These are phyloP conservation scores for Melanaphis sacchari DNA, from an alignment of 1,140 invertebrate species.

Conservation along the genomic window DNA sequence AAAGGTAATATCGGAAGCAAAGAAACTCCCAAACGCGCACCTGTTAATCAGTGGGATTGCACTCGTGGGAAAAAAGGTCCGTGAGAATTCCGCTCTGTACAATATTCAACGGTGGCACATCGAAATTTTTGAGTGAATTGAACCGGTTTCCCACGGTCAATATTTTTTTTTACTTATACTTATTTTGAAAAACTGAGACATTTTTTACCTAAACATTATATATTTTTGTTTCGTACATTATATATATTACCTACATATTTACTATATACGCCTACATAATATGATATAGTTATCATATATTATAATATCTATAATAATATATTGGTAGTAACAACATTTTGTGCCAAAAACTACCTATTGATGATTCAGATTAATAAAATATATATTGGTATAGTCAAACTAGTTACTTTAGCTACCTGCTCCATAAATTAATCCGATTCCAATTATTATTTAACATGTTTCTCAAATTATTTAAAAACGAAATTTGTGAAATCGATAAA, in stretches of 20 bases:
- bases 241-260: background rate
- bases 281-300: background rate
- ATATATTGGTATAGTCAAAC: background rate
- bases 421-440: no score
- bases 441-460: no score
- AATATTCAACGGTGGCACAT: constrained; percentile 52
- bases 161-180: constrained; percentile 25
- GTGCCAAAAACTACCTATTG: no score
- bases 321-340: background rate
- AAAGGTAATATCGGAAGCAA: constrained; percentile 52
- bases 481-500: background rate
- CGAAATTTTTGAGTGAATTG: constrained; percentile 47
- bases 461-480: no score
- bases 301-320: background rate
- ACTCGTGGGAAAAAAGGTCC: constrained; percentile 52
- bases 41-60: constrained; percentile 54
- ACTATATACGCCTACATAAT: background rate
- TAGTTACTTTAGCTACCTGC: background rate
- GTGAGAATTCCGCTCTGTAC: constrained; percentile 52
- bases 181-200: constrained; percentile 36
- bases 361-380: background rate
- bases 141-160: constrained; percentile 53
- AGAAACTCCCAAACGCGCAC: constrained; percentile 53
- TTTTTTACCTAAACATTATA: constrained; percentile 5
- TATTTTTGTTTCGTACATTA: background rate